Conservation (phyloP, 2,888 invertebrate genomes). For the Rutpela maculata region DNA sequence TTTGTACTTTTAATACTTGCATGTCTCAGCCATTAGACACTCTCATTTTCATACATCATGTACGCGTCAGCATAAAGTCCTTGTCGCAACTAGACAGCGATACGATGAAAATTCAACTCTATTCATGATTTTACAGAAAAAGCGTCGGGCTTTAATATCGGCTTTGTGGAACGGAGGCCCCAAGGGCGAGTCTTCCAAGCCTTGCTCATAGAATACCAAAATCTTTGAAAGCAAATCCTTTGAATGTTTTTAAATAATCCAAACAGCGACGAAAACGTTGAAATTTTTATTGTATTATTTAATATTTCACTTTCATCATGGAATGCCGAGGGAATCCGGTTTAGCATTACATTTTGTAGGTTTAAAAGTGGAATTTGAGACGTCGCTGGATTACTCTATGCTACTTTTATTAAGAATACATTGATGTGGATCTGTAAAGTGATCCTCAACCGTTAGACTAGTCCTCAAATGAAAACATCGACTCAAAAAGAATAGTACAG, state of each 20-base stretch:
- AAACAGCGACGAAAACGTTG: not conserved
- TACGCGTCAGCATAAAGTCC: not conserved
- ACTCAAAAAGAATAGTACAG: too few species aligned
- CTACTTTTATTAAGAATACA: not conserved
- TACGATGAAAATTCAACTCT: not conserved
- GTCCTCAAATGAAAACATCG: too few species aligned
- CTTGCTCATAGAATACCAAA: constrained; percentile 5
- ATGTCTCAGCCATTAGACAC: not conserved
- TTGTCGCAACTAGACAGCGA: not conserved
- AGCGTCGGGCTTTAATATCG: constrained; percentile 12
- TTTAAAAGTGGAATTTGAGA: not conserved
- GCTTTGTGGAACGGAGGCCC: not conserved
- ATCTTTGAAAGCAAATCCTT: constrained; percentile 25
- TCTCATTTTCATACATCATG: not conserved
- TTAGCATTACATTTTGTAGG: not conserved
- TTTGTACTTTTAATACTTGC: not conserved
- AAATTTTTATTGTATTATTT: constrained; percentile 11
- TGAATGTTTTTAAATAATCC: not conserved
- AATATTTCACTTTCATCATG: constrained; percentile 4
- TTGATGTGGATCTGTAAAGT: not conserved
- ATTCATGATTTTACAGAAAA: constrained; percentile 1
- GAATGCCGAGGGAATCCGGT: not conserved
- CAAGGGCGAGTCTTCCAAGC: not conserved
- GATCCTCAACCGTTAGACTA: too few species aligned
- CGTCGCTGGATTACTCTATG: not conserved